A percentile compares a stretch with the other conserved stretches of the same genome.
These are phyloP conservation scores for Scomber scombrus DNA, from an alignment of 2,113 vertebrate species.

Conservation along the genomic window DNA sequence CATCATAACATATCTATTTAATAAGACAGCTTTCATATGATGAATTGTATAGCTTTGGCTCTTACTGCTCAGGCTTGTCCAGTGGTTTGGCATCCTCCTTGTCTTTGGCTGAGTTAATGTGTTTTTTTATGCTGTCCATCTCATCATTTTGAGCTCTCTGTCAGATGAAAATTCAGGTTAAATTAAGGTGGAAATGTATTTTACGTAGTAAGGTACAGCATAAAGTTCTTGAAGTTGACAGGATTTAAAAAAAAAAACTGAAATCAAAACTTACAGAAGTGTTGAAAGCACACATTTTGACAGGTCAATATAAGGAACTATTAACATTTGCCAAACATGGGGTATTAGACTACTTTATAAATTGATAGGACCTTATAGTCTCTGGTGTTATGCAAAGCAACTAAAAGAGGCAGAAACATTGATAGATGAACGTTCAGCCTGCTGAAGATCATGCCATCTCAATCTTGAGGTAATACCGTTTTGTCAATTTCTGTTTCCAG, in stretches of 20 bases:
- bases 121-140: constrained; percentile 92
- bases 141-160: constrained; percentile 95
- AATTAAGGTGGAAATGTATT: not conserved
- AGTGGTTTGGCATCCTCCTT: constrained; percentile 91
- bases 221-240: not conserved
- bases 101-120: constrained; percentile 89
- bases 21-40: not conserved
- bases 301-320: too few species aligned
- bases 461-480: not conserved
- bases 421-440: not conserved
- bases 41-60: constrained; percentile 6
- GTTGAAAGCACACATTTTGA: not conserved
- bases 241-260: not conserved
- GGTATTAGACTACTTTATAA: not conserved
- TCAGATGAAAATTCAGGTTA: constrained; percentile 49
- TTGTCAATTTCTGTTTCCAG: not conserved
- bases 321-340: not conserved
- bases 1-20: constrained; percentile 3
- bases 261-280: constrained; percentile 6
- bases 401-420: not conserved
- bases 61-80: constrained; percentile 99
- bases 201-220: not conserved
- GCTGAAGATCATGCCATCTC: not conserved
- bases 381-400: too few species aligned
- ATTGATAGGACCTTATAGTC: not conserved